phyloP scores from a whole-genome alignment of 2,113 vertebrate species.

The Eulemur macaco region DNA sequence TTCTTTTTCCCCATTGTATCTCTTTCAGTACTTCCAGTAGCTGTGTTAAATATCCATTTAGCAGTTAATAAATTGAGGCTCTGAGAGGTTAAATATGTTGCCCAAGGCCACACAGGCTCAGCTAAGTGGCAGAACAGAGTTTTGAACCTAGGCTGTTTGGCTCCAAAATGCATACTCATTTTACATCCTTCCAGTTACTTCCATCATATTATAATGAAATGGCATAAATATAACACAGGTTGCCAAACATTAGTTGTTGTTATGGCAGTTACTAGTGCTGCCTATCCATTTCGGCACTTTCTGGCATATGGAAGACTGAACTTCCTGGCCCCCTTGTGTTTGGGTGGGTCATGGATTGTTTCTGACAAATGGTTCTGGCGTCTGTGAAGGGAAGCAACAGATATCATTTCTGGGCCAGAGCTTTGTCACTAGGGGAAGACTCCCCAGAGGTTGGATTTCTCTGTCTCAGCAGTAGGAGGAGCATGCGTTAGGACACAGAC shows the following conservation, averaged over 20 bases:
- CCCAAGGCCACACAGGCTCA: background rate
- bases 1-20: background rate
- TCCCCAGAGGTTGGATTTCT: background rate
- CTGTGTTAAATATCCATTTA: background rate
- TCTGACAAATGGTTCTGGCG: background rate
- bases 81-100: background rate
- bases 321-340: background rate
- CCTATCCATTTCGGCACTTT: background rate
- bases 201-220: background rate
- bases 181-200: background rate
- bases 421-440: background rate
- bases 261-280: background rate
- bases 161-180: background rate
- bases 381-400: background rate
- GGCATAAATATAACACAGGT: background rate
- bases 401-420: background rate
- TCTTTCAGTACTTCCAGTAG: background rate
- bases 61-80: background rate
- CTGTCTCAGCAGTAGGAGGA: background rate
- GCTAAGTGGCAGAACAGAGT: background rate
- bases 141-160: background rate
- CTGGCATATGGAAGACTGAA: background rate
- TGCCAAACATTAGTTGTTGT: background rate
- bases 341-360: background rate
- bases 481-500: background rate